Evolutionary conservation across 2,113 vertebrate species (phyloP), one percentile per base, ranked within the genome.

Genomic region (Macaca nemestrina): DNA sequence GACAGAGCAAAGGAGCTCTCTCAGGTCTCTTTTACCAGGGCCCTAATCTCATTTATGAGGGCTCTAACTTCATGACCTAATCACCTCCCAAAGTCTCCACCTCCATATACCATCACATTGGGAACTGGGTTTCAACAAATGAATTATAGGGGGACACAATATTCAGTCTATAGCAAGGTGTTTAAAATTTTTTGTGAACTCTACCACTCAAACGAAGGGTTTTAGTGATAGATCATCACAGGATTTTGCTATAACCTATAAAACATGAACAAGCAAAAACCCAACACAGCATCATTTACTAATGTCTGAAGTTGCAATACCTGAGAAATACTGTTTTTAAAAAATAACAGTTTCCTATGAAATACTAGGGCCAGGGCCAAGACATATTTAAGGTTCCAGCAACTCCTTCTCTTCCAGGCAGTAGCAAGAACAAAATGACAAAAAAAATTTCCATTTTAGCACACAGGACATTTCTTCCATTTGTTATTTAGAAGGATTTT

Each of bases 381-480:
- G 61, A 59, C 81, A 83, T 87, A 79, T 82, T 97, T 92, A 57
- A 40, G 52, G 22, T 94, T 97, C 81, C 92, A 92, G 30, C 48
- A 90, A 90, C 84, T 64, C 61, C 13, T 32, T 90, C 4, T 22
- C 50, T 43, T 93, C 11, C 32, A 70, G 55, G 45, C 64, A 76
- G 82, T 55, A 43, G 43, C 64, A 95, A 95, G 59, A 93, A 67
- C 52, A 84, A 97, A 86, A 82, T 67, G 64, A 84, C 48, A 61
- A 68, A 72, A 55, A 45, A 55, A 52, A 35, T 35, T 86, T 94
- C 68, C 25, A 68, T 27, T 70, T 95, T 45, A 75, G 64, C 81
- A 48, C 7, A 93, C 30, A 83, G 23, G 16, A 2, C 13, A n/a
- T 68, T 91, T 92, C 88, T 95, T 52, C 73, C 86, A 10, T 87